Conservation (phyloP, 2,797 vertebrate species). For the Spatula versicolor region DNA sequence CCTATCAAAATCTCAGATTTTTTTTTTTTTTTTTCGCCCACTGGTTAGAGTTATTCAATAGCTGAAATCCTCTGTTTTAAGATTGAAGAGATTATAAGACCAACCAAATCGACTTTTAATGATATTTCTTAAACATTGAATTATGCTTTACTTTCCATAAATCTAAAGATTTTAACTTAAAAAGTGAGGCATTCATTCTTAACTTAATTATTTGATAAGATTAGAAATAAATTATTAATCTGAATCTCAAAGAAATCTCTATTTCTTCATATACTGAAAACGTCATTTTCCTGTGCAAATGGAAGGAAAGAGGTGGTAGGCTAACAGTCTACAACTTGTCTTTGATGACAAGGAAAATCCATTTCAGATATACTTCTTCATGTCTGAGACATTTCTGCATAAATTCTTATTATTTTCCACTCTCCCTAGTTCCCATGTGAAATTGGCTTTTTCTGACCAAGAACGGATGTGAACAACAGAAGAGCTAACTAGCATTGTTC, state of each 20-base stretch:
- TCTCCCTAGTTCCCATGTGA: not conserved
- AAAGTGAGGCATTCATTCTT: slow-evolving; percentile 54
- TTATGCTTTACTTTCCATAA: slow-evolving; percentile 63
- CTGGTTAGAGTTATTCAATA: slow-evolving; percentile 18
- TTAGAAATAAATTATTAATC: slow-evolving; percentile 77
- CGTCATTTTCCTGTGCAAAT: slow-evolving; percentile 11
- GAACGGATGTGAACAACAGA: not conserved
- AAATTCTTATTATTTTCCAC: not conserved
- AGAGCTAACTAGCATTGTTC: not conserved
- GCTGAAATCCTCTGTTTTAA: slow-evolving; percentile 49
- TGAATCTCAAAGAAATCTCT: slow-evolving; percentile 45
- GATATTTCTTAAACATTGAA: slow-evolving; percentile 64
- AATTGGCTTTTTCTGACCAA: not conserved
- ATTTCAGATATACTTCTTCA: not conserved
- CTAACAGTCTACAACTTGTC: not conserved
- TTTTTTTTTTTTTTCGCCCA: not conserved
- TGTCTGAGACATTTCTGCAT: not conserved
- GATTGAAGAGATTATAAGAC: slow-evolving; percentile 57
- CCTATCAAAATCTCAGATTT: slow-evolving; percentile 20
- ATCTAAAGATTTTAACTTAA: slow-evolving; percentile 65
- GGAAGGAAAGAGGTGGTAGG: not conserved
- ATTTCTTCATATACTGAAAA: slow-evolving; percentile 53
- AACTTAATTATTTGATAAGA: slow-evolving; percentile 80
- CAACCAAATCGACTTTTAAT: slow-evolving; percentile 69
- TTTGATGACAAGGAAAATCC: not conserved